Evolutionary conservation across 2,113 vertebrate species (phyloP).

Genomic region (Pelusios castaneus): DNA sequence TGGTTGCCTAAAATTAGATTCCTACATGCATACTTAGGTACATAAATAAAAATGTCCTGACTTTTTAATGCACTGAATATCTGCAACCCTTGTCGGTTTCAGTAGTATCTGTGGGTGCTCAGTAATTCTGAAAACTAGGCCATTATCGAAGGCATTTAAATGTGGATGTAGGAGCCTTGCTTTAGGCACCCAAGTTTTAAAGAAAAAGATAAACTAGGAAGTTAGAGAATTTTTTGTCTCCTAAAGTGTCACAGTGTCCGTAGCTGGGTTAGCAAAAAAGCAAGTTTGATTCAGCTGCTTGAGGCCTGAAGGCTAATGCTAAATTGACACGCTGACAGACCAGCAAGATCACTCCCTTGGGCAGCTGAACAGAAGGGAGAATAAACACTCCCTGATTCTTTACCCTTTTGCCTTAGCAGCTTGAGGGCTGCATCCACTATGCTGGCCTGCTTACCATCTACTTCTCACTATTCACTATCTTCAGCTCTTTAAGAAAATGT

Average conservation of each 20-base stretch:
- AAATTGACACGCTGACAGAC: neutral
- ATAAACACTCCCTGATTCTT: neutral
- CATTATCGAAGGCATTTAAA: neutral
- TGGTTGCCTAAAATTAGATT: neutral
- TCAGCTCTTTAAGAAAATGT: neutral
- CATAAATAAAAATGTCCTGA: neutral
- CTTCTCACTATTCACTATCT: neutral
- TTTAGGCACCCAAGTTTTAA: neutral
- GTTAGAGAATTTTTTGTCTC: neutral
- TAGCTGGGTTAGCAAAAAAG: neutral
- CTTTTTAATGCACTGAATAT: neutral
- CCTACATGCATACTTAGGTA: neutral
- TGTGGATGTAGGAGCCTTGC: neutral
- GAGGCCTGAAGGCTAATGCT: neutral
- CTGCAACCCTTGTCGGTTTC: neutral
- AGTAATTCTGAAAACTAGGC: neutral
- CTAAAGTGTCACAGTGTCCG: rapidly evolving
- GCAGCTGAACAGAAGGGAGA: neutral
- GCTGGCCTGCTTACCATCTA: neutral
- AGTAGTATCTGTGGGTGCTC: neutral
- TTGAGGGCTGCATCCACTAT: neutral
- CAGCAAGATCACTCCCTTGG: neutral
- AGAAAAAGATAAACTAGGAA: neutral
- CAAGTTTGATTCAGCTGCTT: neutral
- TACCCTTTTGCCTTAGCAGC: neutral